Base-by-base conservation (phyloP, 2,797 vertebrate genomes). In the Liasis olivaceus region DNA sequence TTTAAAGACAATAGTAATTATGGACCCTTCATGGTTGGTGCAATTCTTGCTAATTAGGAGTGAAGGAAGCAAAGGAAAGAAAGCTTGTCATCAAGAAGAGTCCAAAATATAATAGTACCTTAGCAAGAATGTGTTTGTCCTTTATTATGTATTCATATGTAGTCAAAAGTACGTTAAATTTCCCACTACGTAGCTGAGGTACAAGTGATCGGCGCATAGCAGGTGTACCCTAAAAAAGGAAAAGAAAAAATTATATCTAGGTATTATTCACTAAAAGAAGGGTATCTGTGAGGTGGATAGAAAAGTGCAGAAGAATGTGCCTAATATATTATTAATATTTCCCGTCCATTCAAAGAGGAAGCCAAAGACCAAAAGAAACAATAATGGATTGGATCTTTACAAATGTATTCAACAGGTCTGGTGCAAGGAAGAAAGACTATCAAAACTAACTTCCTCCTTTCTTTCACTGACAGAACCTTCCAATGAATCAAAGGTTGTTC, bases 141-240 rank as follows among this genome's bases (percentile, higher is more conserved):
- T 99, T 99, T 97, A 99, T 99, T 97, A 99, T 99, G 96, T 99
- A 99, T 95, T 99, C 99, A 0, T 99, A 99, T 59, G 99, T 99
- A 90, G 99, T 99, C 96, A 99, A 96, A 94, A 99, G 98, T 88
- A 99, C 99, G 22, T 99, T 99, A 94, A 99, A 99, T 97, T 99
- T 99, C 93, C 99, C 99, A 87, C 98, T 98, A 94, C 99, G 98
- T 69, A 99, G 98, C 95, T 99, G 99, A 89, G 99, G 99, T 89
- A 99, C 98, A 0, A 99, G 97, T 2, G 98, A 98, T 13, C 99
- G 98, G 11, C 99, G 98, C 98, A 99, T 98, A 62, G 98, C 98
- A 84, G 99, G 99, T 26, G 99, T 99, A 26, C 99, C 99, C 99
- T 99, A 87, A 69, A 54, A 3, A 93, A 94, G 85, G 56, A 54